Evolutionary conservation across 2,113 vertebrate species (phyloP).

Genomic region (Oenanthe melanoleuca): DNA sequence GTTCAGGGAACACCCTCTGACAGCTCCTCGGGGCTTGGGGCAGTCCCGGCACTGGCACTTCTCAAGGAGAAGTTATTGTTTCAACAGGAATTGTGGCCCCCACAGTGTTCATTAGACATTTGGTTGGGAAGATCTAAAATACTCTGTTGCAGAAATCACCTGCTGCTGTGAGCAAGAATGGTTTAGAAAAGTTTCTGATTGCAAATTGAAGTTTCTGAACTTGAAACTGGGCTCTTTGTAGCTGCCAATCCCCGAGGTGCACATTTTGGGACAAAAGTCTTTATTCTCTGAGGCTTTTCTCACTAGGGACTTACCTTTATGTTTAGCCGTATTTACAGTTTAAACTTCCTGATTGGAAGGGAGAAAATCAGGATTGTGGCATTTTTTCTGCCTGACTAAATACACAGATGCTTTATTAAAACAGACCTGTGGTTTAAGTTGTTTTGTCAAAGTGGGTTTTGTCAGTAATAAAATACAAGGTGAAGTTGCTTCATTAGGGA

Average conservation of each 20-base stretch:
- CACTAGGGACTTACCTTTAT: neutral
- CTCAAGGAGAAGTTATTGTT: neutral
- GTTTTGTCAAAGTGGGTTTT: neutral
- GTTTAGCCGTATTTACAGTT: neutral
- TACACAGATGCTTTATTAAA: neutral
- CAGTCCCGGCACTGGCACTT: neutral
- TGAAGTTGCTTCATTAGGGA: neutral
- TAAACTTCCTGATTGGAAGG: neutral
- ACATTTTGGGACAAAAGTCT: neutral
- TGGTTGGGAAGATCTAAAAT: constrained; percentile 25
- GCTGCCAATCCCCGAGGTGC: neutral
- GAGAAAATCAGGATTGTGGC: neutral
- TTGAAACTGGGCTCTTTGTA: constrained; percentile 8
- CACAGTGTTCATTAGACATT: constrained; percentile 7
- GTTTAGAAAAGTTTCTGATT: constrained; percentile 15
- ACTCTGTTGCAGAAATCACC: neutral
- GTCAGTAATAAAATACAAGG: neutral
- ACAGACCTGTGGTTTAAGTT: neutral
- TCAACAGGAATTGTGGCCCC: constrained; percentile 15
- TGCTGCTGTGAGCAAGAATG: constrained; percentile 15
- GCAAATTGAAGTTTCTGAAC: constrained; percentile 20
- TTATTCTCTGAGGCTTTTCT: constrained; percentile 22
- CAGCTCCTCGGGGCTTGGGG: neutral
- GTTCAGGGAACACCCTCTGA: neutral
- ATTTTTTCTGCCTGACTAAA: neutral